Evolutionary conservation across 2,888 invertebrate genomes (phyloP), one percentile per base, ranked within the genome.

Genomic region (Ochropacha duplaris): DNA sequence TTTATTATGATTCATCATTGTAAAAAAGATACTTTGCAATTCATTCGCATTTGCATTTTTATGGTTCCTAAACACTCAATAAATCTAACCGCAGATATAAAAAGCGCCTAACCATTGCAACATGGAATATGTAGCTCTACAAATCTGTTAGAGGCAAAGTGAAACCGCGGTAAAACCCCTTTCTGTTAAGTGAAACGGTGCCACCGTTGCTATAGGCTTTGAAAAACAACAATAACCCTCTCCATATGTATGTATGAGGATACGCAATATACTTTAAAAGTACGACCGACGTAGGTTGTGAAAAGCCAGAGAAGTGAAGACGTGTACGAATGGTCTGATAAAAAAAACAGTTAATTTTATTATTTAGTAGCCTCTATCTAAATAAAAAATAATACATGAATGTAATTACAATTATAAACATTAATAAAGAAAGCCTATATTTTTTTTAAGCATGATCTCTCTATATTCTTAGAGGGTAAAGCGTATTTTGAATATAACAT

Each of bases 191-290:
- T 73, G 78, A 83, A 84, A 80, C 78, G 76, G 79, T 78, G 78
- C 80, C 69, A 68, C 70, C 66, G 73, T 72, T 74, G 69, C 76
- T 71, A 69, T 62, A 72, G 81, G 84, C 88, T 89, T 90, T 89
- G 86, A 85, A 87, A 88, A 90, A 91, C 90, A 92, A 92, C 91
- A 92, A 92, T 92, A 88, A 86, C 84, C 82, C 86, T 74, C 81
- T 74, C 74, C 78, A 79, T 84, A 79, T 71, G 78, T 82, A 87
- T 84, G 86, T 86, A 84, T 84, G 84, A 83, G 84, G 80, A 86
- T 86, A 84, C 85, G 88, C 85, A 91, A 89, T 92, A 88, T 86
- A 88, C 89, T 86, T 86, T 82, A 83, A 82, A 86, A 84, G 86
- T 85, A 83, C 84, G 74, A 67, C 68, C 54, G 61, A 57, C 70